These are phyloP conservation scores for Drosophila melanogaster DNA, from an alignment of 1,140 invertebrate species.

Conservation along the genomic window DNA sequence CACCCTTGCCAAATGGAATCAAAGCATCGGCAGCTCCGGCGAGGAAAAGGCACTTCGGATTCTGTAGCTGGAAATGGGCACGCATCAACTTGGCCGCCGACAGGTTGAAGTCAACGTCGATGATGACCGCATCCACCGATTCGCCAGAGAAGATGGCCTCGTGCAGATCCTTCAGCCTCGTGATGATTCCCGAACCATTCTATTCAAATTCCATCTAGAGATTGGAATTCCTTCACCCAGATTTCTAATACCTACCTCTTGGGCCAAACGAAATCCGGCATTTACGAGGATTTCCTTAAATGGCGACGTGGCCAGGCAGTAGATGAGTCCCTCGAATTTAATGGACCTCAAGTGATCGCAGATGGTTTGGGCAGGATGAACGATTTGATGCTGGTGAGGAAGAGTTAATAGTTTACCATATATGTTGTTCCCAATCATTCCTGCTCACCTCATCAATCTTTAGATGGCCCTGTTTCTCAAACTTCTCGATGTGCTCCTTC, in stretches of 20 bases:
- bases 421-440: background rate
- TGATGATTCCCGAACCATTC: slow-evolving; percentile 76
- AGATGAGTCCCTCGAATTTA: slow-evolving; percentile 84
- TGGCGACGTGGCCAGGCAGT: slow-evolving; percentile 75
- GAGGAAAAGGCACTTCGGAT: slow-evolving; percentile 85
- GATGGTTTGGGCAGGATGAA: slow-evolving; percentile 84
- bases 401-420: background rate
- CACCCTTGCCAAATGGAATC: slow-evolving; percentile 83
- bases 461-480: slow-evolving; percentile 30
- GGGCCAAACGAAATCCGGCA: slow-evolving; percentile 83
- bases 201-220: background rate
- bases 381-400: slow-evolving; percentile 67
- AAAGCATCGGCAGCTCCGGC: slow-evolving; percentile 85
- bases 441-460: slow-evolving; percentile 32
- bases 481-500: slow-evolving; percentile 79
- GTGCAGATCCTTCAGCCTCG: slow-evolving; percentile 73
- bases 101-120: slow-evolving; percentile 86
- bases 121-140: slow-evolving; percentile 85
- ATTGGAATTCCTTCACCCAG: too few relatives aligned
- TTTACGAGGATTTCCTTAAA: slow-evolving; percentile 73
- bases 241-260: slow-evolving; percentile 79
- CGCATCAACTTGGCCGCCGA: slow-evolving; percentile 85
- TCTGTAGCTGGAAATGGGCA: slow-evolving; percentile 84
- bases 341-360: slow-evolving; percentile 85
- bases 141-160: slow-evolving; percentile 82